These are phyloP conservation scores for Fissipunctia ypsillon DNA, from an alignment of 2,888 invertebrate species.

Conservation along the genomic window DNA sequence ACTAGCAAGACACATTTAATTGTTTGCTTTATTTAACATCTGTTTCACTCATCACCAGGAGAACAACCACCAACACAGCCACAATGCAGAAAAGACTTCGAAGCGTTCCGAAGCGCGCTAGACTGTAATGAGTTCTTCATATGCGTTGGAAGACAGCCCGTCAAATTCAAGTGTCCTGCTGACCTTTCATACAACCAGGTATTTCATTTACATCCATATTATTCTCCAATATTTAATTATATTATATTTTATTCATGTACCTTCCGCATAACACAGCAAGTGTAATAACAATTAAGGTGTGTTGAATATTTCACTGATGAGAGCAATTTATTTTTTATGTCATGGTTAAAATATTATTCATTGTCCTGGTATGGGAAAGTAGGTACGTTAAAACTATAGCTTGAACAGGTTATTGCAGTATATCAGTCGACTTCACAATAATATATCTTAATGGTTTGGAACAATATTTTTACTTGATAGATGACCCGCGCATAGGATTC, in stretches of 20 bases:
- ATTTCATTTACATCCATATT: not conserved
- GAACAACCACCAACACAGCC: conserved; percentile 54
- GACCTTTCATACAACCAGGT: conserved; percentile 92
- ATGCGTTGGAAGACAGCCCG: conserved; percentile 90
- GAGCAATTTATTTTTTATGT: not conserved
- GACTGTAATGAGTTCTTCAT: conserved; percentile 93
- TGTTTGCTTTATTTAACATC: not conserved
- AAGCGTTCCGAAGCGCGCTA: conserved; percentile 91
- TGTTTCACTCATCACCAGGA: conserved; percentile 37
- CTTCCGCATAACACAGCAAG: conserved; percentile 42
- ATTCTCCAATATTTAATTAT: no score
- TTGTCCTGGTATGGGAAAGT: not conserved
- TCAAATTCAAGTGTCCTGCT: conserved; percentile 92
- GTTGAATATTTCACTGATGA: not conserved
- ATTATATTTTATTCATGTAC: not conserved
- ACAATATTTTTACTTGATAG: not conserved
- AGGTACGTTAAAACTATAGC: no score
- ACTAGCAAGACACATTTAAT: not conserved
- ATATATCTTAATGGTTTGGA: no score
- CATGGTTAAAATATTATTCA: not conserved
- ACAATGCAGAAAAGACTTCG: conserved; percentile 90
- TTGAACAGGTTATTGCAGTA: no score
- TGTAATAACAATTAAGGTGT: conserved; percentile 23
- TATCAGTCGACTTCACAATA: no score
- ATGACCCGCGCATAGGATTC: not conserved